These are phyloP conservation scores for Ecdyonurus torrentis DNA, from an alignment of 2,888 invertebrate genomes.

Conservation along the genomic window DNA sequence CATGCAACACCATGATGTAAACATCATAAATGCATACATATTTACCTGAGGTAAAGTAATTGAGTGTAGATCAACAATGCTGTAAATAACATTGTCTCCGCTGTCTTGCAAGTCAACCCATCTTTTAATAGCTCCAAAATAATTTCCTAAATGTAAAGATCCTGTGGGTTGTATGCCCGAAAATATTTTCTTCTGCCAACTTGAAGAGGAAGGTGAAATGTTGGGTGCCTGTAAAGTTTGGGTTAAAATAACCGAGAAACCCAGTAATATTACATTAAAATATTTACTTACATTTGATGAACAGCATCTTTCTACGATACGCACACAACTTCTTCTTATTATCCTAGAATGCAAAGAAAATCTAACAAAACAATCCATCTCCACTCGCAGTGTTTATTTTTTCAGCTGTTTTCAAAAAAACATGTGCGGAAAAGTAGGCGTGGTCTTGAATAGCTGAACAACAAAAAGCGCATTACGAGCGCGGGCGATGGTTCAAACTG, in stretches of 20 bases:
- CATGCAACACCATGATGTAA: background rate
- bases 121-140: constrained; percentile 78
- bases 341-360: background rate
- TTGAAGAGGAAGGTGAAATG: too few relatives aligned
- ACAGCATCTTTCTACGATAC: background rate
- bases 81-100: constrained; percentile 51
- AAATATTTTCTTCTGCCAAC: constrained; percentile 38
- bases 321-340: background rate
- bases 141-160: constrained; percentile 86
- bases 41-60: constrained; percentile 66
- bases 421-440: background rate
- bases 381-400: background rate
- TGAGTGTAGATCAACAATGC: constrained; percentile 86
- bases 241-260: too few relatives aligned
- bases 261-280: too few relatives aligned
- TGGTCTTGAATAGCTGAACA: too few relatives aligned
- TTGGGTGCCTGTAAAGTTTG: too few relatives aligned
- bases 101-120: constrained; percentile 69
- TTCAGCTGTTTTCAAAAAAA: background rate
- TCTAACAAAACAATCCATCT: background rate
- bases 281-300: background rate
- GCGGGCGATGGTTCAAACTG: too few relatives aligned
- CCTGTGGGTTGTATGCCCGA: constrained; percentile 97
- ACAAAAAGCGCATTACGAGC: too few relatives aligned
- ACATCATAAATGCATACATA: background rate